Base-by-base conservation (phyloP, 2,113 vertebrate genomes). In the Phyllopteryx taeniolatus region DNA sequence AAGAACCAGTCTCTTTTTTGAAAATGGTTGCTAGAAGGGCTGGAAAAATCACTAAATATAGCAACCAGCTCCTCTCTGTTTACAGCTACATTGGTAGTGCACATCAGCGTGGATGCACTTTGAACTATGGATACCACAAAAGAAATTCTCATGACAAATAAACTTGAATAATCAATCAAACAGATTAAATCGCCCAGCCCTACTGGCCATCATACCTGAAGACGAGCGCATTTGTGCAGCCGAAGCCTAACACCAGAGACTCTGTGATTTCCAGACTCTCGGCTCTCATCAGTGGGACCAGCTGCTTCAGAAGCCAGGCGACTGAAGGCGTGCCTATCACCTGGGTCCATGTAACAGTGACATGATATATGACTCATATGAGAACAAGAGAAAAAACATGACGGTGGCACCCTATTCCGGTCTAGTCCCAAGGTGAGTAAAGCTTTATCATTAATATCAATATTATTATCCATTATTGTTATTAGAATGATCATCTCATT, bases 231-330 rank as follows among this genome's bases (percentile, higher is more conserved):
- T 99, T 99, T 80, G 98, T 98, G 89, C 96, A 96, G 89, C 98
- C 98, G 69, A 99, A 97, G 73, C 98, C 98, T 61, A 99, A 88
- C 67, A 99, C 96, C 79, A 99, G 93, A 72, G 96, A 97, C 85
- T 99, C 98, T 33, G 97, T 98, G 91, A 99, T 96, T 91, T 99
- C 98, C 84, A 98, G 94, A 90, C 96, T 97, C 90, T 99, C 98
- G 42, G 95, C 94, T 88, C 98, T 96, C 97, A 99, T 99, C 91
- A 99, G 89, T 51, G 97, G 98, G 80, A 99, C 98, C 57, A 99
- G 90, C 77, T 98, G 96, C 83, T 99, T 99, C 70, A 99, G 87
- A 59, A 99, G 92, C 87, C 96, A 96, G 57, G 95, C 96, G 71
- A 99, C 95, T 35, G 97, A 99, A 1, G 98, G 95, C 13, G 96